Evolutionary conservation across 2,888 invertebrate genomes (phyloP).

Genomic region (Apamea sordens): DNA sequence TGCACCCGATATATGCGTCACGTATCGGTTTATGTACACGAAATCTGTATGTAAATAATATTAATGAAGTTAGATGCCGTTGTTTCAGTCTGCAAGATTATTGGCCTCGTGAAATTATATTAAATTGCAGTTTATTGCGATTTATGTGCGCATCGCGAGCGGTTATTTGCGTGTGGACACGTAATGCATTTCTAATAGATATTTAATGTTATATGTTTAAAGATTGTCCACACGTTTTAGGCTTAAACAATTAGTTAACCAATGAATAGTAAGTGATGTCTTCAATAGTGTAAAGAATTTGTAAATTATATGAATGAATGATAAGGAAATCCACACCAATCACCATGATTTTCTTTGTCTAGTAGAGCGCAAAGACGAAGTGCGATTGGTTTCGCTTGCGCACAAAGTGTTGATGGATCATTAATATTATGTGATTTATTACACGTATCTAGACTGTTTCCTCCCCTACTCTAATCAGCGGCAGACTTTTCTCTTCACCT

Average conservation of each 20-base stretch:
- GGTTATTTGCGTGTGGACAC: slow-evolving; percentile 48
- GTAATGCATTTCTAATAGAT: slow-evolving; percentile 63
- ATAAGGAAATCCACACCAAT: background rate
- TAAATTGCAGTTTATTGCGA: slow-evolving; percentile 47
- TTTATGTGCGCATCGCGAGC: slow-evolving; percentile 52
- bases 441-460: background rate
- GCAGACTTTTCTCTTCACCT: background rate
- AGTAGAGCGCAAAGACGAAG: slow-evolving; percentile 28
- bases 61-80: slow-evolving; percentile 55
- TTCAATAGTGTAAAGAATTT: slow-evolving; percentile 11
- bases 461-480: background rate
- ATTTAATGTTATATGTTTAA: slow-evolving; percentile 58
- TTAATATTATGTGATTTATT: slow-evolving; percentile 47
- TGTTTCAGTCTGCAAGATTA: slow-evolving; percentile 51
- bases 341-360: slow-evolving; percentile 28
- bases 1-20: slow-evolving; percentile 53
- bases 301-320: background rate
- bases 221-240: slow-evolving; percentile 18
- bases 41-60: slow-evolving; percentile 66
- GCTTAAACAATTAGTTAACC: slow-evolving; percentile 23
- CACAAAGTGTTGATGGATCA: slow-evolving; percentile 17
- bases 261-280: slow-evolving; percentile 2
- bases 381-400: slow-evolving; percentile 8
- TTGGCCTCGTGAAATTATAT: slow-evolving; percentile 61
- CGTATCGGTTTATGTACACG: slow-evolving; percentile 55